Evolutionary conservation across 1,140 invertebrate species (phyloP).

Genomic region (Plectrocnemia conspersa): DNA sequence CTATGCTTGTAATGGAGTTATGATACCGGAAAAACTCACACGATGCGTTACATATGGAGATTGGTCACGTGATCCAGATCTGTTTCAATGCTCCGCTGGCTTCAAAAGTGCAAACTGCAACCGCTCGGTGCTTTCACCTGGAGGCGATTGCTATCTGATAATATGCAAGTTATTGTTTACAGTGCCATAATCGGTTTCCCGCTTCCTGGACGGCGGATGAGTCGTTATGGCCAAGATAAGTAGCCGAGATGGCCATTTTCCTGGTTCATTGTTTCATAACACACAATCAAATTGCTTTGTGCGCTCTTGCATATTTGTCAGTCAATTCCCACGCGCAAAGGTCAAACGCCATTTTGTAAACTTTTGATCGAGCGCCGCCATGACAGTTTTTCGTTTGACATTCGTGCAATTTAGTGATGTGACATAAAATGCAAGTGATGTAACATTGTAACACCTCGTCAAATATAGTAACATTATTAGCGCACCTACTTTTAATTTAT

Average conservation of each 20-base stretch:
- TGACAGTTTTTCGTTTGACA: too few relatives aligned
- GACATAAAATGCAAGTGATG: too few relatives aligned
- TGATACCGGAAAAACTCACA: neutral
- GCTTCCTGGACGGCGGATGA: slow-evolving; percentile 2
- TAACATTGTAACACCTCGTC: too few relatives aligned
- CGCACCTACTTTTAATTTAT: too few relatives aligned
- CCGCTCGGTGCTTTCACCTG: neutral
- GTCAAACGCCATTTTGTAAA: neutral
- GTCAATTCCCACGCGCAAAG: neutral
- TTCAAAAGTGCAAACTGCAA: slow-evolving; percentile 6
- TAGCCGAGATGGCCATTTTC: slow-evolving; percentile 10
- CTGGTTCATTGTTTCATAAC: slow-evolving; percentile 5
- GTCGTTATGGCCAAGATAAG: slow-evolving; percentile 1
- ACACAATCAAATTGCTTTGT: too few relatives aligned
- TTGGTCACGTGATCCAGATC: neutral
- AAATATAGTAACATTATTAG: too few relatives aligned
- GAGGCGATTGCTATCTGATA: neutral
- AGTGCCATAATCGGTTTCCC: neutral
- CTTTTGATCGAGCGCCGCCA: too few relatives aligned
- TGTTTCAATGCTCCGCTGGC: slow-evolving; percentile 1
- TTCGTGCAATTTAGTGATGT: too few relatives aligned
- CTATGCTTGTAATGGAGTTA: neutral
- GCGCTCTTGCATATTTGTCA: too few relatives aligned
- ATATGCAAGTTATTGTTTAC: slow-evolving; percentile 5
- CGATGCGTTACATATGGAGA: neutral